Evolutionary conservation across 2,888 invertebrate genomes (phyloP), one percentile per base, ranked within the genome.

Genomic region (Drosophila maculinotata): DNA sequence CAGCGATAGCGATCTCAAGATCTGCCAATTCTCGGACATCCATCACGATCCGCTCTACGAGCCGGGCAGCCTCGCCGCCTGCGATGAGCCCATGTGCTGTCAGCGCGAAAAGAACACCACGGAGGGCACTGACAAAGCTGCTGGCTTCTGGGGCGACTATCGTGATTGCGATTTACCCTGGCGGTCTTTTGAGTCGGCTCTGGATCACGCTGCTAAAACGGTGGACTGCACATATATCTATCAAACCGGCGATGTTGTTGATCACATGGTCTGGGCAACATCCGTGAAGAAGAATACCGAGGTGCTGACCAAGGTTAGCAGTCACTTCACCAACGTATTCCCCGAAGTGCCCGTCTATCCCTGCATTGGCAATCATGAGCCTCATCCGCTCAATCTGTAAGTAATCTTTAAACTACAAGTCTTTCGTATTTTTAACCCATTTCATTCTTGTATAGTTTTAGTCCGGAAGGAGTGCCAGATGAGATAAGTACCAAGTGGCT

Each of bases 261-360:
- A 97, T 79, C 98, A 98, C 88, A 95, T 95, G 69, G 93, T 97
- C n/a, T 98, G 98, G 98, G 94, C 94, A 75, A 97, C 97, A 2
- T 94, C 94, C 0, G 91, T 92, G 28, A 92, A 93, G 41, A 92
- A 93, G 69, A 97, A 97, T 80, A 91, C 92, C 1, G 90, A 93
- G 1, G 93, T 93, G 69, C 93, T 96, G 48, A 88, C 88, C 5
- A 92, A 93, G 69, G 90, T 94, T 6, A 93, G 93, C 38, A 85
- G 92, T 0, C 92, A 93, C 76, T 88, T 95, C 38, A 91, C 92
- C 35, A 86, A 90, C 15, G 91, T 90, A 1, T 96, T 97, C 71
- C 94, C 93, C 0, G 83, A 93, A 38, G 93, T 93, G n/a, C 92
- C 93, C 0, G 93, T 97, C 1, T 94, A 93, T 86, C 94, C 96